phyloP scores from a whole-genome alignment of 2,888 invertebrate genomes.

The Agrochola litura region DNA sequence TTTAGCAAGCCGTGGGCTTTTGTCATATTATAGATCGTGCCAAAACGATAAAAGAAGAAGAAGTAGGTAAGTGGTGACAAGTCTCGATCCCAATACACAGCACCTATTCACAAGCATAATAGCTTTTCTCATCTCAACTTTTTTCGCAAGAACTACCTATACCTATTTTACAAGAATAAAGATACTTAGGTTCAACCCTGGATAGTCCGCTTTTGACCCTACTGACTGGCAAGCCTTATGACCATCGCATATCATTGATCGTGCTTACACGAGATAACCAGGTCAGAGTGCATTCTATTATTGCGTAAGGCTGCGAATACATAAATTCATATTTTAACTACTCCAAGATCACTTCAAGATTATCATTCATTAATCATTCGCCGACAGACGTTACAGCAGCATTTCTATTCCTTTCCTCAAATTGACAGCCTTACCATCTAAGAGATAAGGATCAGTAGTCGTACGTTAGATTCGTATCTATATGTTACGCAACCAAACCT shows the following conservation, averaged over 20 bases:
- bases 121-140: too few species aligned
- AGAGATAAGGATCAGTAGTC: constrained; percentile 42
- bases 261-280: constrained; percentile 1
- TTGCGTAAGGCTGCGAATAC: constrained; percentile 15
- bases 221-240: neutral
- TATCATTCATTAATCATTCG: constrained; percentile 27
- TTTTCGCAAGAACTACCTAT: too few species aligned
- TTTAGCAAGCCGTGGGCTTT: too few species aligned
- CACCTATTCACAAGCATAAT: neutral
- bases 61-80: neutral
- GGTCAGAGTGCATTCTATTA: constrained; percentile 8
- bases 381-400: constrained; percentile 27
- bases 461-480: constrained; percentile 1
- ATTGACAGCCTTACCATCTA: constrained; percentile 32
- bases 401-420: constrained; percentile 30
- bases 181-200: neutral
- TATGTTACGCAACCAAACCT: constrained; percentile 24
- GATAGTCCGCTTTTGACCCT: neutral
- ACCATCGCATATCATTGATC: neutral
- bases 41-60: neutral
- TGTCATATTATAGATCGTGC: too few species aligned
- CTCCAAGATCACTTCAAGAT: constrained; percentile 48
- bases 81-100: neutral
- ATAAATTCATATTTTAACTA: constrained; percentile 12
- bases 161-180: too few species aligned